These are phyloP conservation scores for Drosophila prostipennis DNA, from an alignment of 2,888 invertebrate genomes.

Conservation along the genomic window DNA sequence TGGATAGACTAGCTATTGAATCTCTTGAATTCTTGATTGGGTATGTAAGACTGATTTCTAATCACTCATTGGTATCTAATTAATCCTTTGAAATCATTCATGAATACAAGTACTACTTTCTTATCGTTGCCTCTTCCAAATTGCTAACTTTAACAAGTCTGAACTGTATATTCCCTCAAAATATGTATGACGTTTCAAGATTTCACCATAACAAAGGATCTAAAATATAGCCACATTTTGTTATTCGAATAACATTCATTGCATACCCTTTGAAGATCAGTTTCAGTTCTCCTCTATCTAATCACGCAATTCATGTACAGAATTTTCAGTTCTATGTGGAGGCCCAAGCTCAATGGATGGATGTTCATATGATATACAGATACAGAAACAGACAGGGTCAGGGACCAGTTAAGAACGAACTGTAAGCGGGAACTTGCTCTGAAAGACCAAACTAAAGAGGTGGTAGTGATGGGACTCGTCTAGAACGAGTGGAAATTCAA, in stretches of 20 bases:
- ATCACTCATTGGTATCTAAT: constrained; percentile 10
- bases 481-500: constrained; percentile 62
- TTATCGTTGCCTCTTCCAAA: neutral
- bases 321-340: constrained; percentile 9
- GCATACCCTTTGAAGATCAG: constrained; percentile 17
- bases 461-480: constrained; percentile 65
- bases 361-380: neutral
- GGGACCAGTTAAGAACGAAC: neutral
- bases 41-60: neutral
- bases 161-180: neutral
- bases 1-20: neutral
- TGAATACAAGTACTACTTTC: neutral
- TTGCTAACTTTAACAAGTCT: neutral
- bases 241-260: neutral
- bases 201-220: neutral
- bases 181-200: neutral
- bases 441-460: constrained; percentile 35
- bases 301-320: constrained; percentile 23
- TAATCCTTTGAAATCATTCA: neutral
- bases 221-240: neutral
- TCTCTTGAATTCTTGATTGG: neutral
- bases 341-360: neutral
- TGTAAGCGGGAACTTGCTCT: constrained; percentile 39
- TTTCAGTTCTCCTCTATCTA: constrained; percentile 12
- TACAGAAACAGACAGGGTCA: neutral